A percentile compares a stretch with the other conserved stretches of the same genome.
Evolutionary conservation across 2,113 vertebrate species (phyloP).

Genomic region (Charina bottae): DNA sequence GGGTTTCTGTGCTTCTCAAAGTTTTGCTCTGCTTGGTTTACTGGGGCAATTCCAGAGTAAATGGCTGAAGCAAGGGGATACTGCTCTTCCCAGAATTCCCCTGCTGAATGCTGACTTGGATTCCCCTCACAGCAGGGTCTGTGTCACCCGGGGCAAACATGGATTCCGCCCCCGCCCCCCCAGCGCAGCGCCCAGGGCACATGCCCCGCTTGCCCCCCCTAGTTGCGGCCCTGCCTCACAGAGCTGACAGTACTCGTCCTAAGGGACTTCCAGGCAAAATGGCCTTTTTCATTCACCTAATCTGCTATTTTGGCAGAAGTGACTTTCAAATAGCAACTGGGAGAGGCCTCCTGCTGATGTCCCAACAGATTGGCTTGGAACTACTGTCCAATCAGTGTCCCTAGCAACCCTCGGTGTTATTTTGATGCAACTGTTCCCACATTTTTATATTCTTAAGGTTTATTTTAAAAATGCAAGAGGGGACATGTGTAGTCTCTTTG

Average conservation of each 20-base stretch:
- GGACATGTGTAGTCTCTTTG: neutral
- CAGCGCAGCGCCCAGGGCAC: too few species aligned
- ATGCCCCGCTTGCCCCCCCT: too few species aligned
- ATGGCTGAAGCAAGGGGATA: neutral
- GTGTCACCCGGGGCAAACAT: too few species aligned
- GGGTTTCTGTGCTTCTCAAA: neutral
- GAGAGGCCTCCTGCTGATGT: neutral
- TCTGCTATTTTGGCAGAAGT: neutral
- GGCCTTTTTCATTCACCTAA: neutral
- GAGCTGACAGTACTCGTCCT: neutral
- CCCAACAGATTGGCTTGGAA: too few species aligned
- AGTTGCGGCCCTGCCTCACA: too few species aligned
- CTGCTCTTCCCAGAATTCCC: too few species aligned
- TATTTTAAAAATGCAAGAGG: neutral
- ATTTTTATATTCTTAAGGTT: neutral
- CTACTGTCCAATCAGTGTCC: too few species aligned
- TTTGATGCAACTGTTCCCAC: neutral
- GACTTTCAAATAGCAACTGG: neutral
- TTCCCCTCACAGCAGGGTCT: too few species aligned
- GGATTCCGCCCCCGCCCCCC: too few species aligned
- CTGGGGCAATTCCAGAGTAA: neutral
- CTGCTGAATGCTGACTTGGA: neutral
- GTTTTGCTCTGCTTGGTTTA: neutral
- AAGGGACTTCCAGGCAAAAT: neutral
- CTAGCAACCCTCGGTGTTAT: too few species aligned